Evolutionary conservation across 2,113 vertebrate species (phyloP), one percentile per base, ranked within the genome.

Genomic region (Dipodomys merriami): DNA sequence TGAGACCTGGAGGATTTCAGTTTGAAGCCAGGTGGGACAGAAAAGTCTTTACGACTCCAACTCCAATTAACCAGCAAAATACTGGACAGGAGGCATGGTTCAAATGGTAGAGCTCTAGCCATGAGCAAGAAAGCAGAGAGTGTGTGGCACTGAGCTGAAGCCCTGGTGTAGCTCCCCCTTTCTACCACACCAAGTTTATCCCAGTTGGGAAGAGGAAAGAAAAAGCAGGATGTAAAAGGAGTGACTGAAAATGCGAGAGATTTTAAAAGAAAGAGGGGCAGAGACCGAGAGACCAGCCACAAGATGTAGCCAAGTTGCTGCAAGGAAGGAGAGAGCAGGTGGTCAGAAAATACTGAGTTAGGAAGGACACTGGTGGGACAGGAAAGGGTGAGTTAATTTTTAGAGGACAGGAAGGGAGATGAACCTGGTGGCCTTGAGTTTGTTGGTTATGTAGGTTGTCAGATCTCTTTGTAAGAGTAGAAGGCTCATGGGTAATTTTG

Each of bases 311-410:
- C 44, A 81, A 87, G 35, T 84, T 60, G 33, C 33, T 80, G 19
- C 18, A 9, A 30, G 60, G 16, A 18, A 69, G 65, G 49, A 27
- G 57, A 68, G 22, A 96, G 30, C 39, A 68, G 81, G 62, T 79
- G 77, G 68, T 74, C 49, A 87, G 82, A 39, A 86, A 96, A 86
- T n/a, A 53, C 77, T 83, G 82, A 20, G 30, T 39, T 87, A 92
- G 83, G 86, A 49, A 80, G 62, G 35, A 39, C 77, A 73, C 30
- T 81, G 30, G 8, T 80, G 35, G 69, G 72, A 53, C 64, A 39
- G 62, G 39, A 46, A 78, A 82, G 20, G 39, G 27, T 82, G 64
- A 23, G 73, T 67, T 81, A 33, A 10, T 77, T 67, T 95, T 71
- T 86, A 86, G 25, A 89, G 33, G 27, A 23, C 16, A 72, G 33